phyloP scores from a whole-genome alignment of 2,797 vertebrate species.

The Betta splendens region DNA sequence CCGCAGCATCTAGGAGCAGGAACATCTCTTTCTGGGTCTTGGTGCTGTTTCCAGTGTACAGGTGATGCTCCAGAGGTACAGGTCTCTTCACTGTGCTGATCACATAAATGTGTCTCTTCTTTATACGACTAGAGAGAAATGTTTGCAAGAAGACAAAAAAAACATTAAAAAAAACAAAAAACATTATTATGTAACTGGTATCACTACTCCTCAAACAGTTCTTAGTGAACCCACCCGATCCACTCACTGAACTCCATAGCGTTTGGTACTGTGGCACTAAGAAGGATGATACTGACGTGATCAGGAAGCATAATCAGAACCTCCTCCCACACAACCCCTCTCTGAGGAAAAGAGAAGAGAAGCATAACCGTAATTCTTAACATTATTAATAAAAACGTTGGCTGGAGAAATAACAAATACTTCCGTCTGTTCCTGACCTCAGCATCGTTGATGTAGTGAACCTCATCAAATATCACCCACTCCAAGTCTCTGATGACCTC shows the following conservation, averaged over 20 bases:
- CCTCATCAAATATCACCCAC: slow-evolving; percentile 96
- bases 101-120: slow-evolving; percentile 90
- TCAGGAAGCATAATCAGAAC: slow-evolving; percentile 94
- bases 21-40: slow-evolving; percentile 93
- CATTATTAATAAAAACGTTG: background rate
- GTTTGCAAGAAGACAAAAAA: background rate
- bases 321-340: slow-evolving; percentile 96
- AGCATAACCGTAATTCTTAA: background rate
- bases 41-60: slow-evolving; percentile 93
- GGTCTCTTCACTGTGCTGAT: slow-evolving; percentile 91
- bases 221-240: slow-evolving; percentile 84
- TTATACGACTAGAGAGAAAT: slow-evolving; percentile 82
- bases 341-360: slow-evolving; percentile 68
- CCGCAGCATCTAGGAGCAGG: slow-evolving; percentile 83
- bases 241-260: slow-evolving; percentile 94
- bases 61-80: slow-evolving; percentile 89
- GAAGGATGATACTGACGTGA: slow-evolving; percentile 92
- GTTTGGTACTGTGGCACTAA: slow-evolving; percentile 93
- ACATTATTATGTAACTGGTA: background rate
- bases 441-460: slow-evolving; percentile 93
- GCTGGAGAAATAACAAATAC: no score
- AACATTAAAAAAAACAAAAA: slow-evolving; percentile 12
- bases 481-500: slow-evolving; percentile 93
- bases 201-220: background rate
- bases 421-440: slow-evolving; percentile 77